Conservation (phyloP, 2,113 vertebrate species). For the Mugil cephalus region DNA sequence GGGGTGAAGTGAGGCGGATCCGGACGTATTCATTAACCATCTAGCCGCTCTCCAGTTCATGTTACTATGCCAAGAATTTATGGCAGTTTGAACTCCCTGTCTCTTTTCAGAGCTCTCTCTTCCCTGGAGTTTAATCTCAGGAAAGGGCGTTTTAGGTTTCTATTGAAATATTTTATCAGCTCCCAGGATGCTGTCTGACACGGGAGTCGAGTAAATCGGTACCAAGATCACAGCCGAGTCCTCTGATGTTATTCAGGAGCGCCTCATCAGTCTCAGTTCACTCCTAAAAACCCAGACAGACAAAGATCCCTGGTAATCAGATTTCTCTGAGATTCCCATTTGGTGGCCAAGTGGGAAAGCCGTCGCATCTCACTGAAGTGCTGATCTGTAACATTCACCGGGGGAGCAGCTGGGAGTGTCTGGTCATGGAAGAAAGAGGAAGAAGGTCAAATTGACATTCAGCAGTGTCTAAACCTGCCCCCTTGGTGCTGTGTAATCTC, state of each 20-base stretch:
- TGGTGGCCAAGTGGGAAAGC: slow-evolving; percentile 30
- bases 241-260: slow-evolving; percentile 65
- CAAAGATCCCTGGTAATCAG: slow-evolving; percentile 40
- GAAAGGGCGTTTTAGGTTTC: slow-evolving; percentile 66
- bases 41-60: slow-evolving; percentile 44
- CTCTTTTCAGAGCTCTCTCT: slow-evolving; percentile 27
- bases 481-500: slow-evolving; percentile 44
- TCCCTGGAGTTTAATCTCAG: slow-evolving; percentile 51
- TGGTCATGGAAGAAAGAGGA: slow-evolving; percentile 45
- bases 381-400: slow-evolving; percentile 51
- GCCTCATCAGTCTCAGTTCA: slow-evolving; percentile 62
- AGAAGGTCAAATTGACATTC: slow-evolving; percentile 60
- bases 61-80: slow-evolving; percentile 64
- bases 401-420: slow-evolving; percentile 64
- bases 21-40: slow-evolving; percentile 68
- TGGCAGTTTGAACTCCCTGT: slow-evolving; percentile 59
- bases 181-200: slow-evolving; percentile 63
- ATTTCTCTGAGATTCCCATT: slow-evolving; percentile 42
- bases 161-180: slow-evolving; percentile 71
- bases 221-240: slow-evolving; percentile 47
- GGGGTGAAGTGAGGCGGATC: slow-evolving; percentile 58
- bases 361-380: slow-evolving; percentile 42
- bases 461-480: slow-evolving; percentile 31
- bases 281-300: slow-evolving; percentile 58
- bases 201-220: slow-evolving; percentile 63